Base-by-base conservation (phyloP, 64 coral and sea anemone genomes). In the Pocillopora verrucosa region DNA sequence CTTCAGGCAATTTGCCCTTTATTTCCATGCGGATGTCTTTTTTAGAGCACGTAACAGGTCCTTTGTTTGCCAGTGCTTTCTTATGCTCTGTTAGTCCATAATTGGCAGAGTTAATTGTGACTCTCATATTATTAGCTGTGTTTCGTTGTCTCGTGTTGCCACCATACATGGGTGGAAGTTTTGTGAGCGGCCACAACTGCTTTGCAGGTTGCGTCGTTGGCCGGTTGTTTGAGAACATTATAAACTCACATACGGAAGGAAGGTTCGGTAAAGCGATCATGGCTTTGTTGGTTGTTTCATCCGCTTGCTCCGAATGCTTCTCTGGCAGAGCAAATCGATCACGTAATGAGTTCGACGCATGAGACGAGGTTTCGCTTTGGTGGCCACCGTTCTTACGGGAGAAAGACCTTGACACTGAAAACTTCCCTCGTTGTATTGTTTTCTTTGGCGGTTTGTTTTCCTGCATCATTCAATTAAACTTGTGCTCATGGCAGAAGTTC, bases 1-100 rank as follows among this genome's bases (percentile, higher is more conserved):
- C 91, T 63, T 92, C 91, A 0, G 91, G 91, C 30, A 81, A 73
- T 88, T 92, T 92, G 20, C 76, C 74, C 58, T 82, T 92, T 34
- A 79, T 19, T 63, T 92, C 91, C 13, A 92, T 92, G 65, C 61
- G 86, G 30, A 92, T 58, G 78, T 92, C 68, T 80, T 92, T 36
- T 13, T 25, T 85, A 1, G 82, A 56, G 82, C 82, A 85, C 36
- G 20, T 72, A 56, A 85, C 37, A 57, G 35, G 19, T 20, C 82
- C 37, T 72, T 72, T 41, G 37, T 72, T 72, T 36, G 36, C 20
- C 20, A 20, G 24, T 6, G 24, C 26, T 72, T 85, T 70, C 63
- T 72, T 85, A 36, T 57, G 62, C n/a, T 20, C 3, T 85, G 37
- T 65, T 57, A 85, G 20, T 51, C 82, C 41, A 14, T 17, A 15